A percentile compares a stretch with the other conserved stretches of the same genome.
Evolutionary conservation across 1,140 invertebrate species (phyloP).

Genomic region (Formica exsecta): DNA sequence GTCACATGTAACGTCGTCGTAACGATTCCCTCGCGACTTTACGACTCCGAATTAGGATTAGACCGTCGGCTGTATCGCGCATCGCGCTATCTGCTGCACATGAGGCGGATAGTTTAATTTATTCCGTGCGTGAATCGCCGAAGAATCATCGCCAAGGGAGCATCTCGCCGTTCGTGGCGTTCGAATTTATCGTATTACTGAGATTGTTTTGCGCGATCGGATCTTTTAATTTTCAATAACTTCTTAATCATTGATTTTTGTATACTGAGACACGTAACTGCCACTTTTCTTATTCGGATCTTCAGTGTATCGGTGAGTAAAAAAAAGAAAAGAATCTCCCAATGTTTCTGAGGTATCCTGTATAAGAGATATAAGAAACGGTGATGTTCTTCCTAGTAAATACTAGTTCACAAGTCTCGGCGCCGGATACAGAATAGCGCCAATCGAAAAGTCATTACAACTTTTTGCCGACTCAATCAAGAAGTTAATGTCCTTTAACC

Average conservation of each 20-base stretch:
- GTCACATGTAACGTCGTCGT: conserved; percentile 74
- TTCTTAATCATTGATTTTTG: not conserved
- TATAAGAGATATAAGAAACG: conserved; percentile 38
- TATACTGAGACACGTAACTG: not conserved
- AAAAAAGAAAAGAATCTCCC: not conserved
- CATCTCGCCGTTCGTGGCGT: not conserved
- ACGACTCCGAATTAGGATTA: conserved; percentile 82
- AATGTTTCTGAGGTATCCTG: conserved; percentile 7
- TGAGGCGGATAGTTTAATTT: conserved; percentile 46
- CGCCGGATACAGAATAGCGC: conserved; percentile 30
- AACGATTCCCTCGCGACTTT: conserved; percentile 75
- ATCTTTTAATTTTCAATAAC: not conserved
- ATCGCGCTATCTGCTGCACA: conserved; percentile 35
- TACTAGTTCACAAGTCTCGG: conserved; percentile 48
- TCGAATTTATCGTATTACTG: conserved; percentile 14
- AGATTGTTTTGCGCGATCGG: not conserved
- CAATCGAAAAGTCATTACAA: conserved; percentile 85
- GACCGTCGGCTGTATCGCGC: conserved; percentile 22
- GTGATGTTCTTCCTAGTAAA: conserved; percentile 18
- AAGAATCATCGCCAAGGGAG: conserved; percentile 21
- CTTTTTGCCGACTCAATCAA: conserved; percentile 85
- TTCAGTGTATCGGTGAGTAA: conserved; percentile 8
- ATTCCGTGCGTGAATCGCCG: conserved; percentile 27
- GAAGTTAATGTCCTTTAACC: conserved; percentile 86
- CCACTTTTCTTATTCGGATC: conserved; percentile 26